Evolutionary conservation across 2,113 vertebrate genomes (phyloP).

Genomic region (Psittacara wagleri): DNA sequence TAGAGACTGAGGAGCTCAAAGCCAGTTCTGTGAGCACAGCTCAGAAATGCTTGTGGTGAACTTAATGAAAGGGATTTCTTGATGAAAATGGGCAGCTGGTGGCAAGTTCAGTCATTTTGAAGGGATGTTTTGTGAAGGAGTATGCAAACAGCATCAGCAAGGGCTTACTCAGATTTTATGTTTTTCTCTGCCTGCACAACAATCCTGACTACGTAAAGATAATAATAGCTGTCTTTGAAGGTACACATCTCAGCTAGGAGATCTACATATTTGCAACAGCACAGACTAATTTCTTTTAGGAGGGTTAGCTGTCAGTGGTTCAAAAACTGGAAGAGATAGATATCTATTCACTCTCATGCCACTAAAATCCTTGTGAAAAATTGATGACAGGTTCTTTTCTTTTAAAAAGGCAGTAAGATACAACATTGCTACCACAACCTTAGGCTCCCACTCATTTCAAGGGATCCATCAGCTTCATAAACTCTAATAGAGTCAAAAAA

Average conservation of each 20-base stretch:
- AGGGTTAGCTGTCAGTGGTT: not conserved
- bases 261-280: not conserved
- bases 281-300: not conserved
- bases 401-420: not conserved
- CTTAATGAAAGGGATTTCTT: not conserved
- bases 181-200: not conserved
- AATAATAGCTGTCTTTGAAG: not conserved
- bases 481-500: not conserved
- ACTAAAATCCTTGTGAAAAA: not conserved
- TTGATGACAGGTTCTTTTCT: not conserved
- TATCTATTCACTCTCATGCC: not conserved
- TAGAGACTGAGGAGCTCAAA: not conserved
- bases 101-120: not conserved
- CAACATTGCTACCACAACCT: not conserved
- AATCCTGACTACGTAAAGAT: not conserved
- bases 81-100: conserved; percentile 13
- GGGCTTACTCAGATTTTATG: not conserved
- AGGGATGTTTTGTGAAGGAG: not conserved
- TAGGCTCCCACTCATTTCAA: not conserved
- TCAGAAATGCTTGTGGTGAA: not conserved
- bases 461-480: not conserved
- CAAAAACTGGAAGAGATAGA: not conserved
- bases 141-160: not conserved
- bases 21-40: not conserved
- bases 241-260: not conserved